Evolutionary conservation across 2,113 vertebrate species (phyloP).

Genomic region (Mobula birostris): DNA sequence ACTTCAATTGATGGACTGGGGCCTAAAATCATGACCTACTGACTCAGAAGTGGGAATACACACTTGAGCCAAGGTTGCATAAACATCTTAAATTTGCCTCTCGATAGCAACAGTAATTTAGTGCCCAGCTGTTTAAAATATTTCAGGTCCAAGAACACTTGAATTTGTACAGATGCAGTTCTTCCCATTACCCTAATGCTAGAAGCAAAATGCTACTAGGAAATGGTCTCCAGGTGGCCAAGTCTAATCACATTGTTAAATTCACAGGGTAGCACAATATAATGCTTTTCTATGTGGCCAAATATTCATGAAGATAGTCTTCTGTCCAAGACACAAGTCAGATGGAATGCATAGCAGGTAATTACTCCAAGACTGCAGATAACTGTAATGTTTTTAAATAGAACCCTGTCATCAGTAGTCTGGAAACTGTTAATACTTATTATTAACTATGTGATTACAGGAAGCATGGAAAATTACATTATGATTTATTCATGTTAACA

Average conservation of each 20-base stretch:
- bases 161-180: background rate
- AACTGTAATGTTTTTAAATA: background rate
- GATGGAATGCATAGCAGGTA: background rate
- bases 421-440: too few relatives aligned
- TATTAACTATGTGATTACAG: too few relatives aligned
- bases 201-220: background rate
- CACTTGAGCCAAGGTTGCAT: background rate
- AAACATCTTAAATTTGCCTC: background rate
- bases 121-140: background rate
- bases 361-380: background rate
- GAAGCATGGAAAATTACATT: too few relatives aligned
- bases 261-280: background rate
- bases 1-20: background rate
- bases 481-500: too few relatives aligned
- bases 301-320: background rate
- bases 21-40: too few relatives aligned
- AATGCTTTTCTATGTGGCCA: background rate
- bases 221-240: background rate
- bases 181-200: background rate
- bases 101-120: background rate
- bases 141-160: background rate
- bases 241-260: background rate
- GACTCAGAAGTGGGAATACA: background rate
- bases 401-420: background rate
- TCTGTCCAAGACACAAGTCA: background rate